Evolutionary conservation across 2,888 invertebrate species (phyloP).

Genomic region (Graphium colonna): DNA sequence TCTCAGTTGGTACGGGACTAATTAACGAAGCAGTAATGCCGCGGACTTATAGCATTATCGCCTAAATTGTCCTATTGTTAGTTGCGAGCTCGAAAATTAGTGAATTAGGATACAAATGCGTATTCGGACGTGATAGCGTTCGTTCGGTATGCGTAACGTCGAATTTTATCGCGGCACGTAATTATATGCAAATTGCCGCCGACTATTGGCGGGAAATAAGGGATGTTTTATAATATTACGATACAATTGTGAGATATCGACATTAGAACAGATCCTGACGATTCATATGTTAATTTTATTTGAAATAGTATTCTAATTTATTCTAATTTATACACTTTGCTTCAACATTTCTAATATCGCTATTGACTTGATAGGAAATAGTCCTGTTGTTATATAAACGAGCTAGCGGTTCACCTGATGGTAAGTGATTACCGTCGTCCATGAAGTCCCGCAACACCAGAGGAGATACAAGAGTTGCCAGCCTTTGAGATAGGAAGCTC

Average conservation of each 20-base stretch:
- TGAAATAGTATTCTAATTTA: too few species aligned
- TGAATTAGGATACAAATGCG: conserved; percentile 45
- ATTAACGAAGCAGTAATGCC: conserved; percentile 65
- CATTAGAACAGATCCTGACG: background rate
- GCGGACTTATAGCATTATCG: conserved; percentile 75
- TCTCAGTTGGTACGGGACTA: conserved; percentile 63
- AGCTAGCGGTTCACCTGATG: too few species aligned
- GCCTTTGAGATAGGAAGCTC: too few species aligned
- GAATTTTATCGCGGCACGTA: conserved; percentile 21
- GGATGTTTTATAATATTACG: background rate
- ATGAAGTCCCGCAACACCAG: too few species aligned
- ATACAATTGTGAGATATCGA: background rate
- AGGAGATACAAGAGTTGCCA: too few species aligned
- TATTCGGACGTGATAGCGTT: conserved; percentile 27
- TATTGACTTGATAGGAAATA: too few species aligned
- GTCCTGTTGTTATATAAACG: too few species aligned
- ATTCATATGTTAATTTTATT: background rate
- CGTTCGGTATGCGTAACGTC: conserved; percentile 12
- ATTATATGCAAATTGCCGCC: conserved; percentile 17
- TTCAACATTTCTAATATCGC: too few species aligned
- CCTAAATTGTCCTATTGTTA: conserved; percentile 74
- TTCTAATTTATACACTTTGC: too few species aligned
- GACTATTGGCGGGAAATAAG: background rate
- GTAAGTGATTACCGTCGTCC: too few species aligned
- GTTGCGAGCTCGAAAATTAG: conserved; percentile 57